Conservation (phyloP, 1,140 invertebrate species). For the Temnothorax curvispinosus region DNA sequence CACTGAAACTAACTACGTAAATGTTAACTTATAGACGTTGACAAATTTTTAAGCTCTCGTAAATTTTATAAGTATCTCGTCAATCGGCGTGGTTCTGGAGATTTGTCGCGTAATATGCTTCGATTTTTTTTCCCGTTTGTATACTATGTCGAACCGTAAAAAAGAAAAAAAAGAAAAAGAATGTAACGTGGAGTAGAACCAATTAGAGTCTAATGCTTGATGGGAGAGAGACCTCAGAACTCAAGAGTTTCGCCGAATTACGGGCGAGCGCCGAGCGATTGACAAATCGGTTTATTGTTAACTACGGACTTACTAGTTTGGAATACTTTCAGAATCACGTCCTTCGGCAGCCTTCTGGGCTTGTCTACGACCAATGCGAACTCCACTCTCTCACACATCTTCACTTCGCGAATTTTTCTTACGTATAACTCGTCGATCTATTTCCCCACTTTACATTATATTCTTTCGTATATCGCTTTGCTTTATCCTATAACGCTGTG, state of each 20-base stretch:
- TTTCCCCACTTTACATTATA: not conserved
- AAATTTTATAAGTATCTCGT: conserved; percentile 57
- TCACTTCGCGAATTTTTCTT: conserved; percentile 22
- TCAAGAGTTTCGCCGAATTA: conserved; percentile 9
- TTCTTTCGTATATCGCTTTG: not conserved
- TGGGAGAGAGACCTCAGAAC: not conserved
- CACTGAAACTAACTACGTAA: conserved; percentile 46
- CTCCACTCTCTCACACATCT: conserved; percentile 22
- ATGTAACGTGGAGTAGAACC: conserved; percentile 4
- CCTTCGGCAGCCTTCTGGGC: conserved; percentile 32
- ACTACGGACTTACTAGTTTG: conserved; percentile 23
- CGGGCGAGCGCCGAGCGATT: not conserved
- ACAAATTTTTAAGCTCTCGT: conserved; percentile 60
- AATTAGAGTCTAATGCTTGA: conserved; percentile 18
- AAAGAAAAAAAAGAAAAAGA: not conserved
- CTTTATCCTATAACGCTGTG: not conserved
- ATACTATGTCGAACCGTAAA: not conserved
- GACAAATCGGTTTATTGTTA: conserved; percentile 39
- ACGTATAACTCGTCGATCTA: not conserved
- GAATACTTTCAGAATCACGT: conserved; percentile 65
- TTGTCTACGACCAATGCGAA: conserved; percentile 43
- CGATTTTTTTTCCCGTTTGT: conserved; percentile 31
- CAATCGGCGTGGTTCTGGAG: conserved; percentile 57
- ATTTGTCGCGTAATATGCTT: conserved; percentile 46
- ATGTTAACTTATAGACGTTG: conserved; percentile 57